Evolutionary conservation across 2,888 invertebrate genomes (phyloP).

Genomic region (Xylophagus ater): DNA sequence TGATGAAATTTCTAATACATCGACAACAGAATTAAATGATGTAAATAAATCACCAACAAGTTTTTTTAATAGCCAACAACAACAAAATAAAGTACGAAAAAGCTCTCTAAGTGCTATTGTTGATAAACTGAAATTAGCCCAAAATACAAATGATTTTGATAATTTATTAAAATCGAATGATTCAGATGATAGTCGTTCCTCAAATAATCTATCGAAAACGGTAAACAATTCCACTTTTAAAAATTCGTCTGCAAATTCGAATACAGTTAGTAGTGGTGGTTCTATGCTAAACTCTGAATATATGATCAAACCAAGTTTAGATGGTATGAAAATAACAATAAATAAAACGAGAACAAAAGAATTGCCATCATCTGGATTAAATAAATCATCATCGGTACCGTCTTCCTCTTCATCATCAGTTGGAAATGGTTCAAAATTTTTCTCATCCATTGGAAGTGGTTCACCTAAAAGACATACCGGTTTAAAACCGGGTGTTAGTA

Average conservation of each 20-base stretch:
- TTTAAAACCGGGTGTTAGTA: conserved; percentile 72
- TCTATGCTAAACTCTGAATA: conserved; percentile 67
- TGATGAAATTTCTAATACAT: too few species aligned
- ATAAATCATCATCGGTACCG: conserved; percentile 39
- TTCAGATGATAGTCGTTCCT: background rate
- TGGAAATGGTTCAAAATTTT: conserved; percentile 37
- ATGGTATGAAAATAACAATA: conserved; percentile 84
- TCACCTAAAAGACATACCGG: conserved; percentile 73
- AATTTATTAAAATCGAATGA: background rate
- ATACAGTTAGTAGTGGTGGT: conserved; percentile 38
- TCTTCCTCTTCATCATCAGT: conserved; percentile 32
- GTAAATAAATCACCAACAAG: conserved; percentile 47
- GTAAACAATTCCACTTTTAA: background rate
- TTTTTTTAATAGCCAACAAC: conserved; percentile 48
- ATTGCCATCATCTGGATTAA: conserved; percentile 40
- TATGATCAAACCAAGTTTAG: conserved; percentile 75
- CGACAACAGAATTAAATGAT: background rate
- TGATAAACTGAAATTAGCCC: conserved; percentile 71
- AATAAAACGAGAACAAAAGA: conserved; percentile 77
- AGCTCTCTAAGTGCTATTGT: conserved; percentile 75
- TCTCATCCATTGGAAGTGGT: conserved; percentile 43
- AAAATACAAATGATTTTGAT: conserved; percentile 28
- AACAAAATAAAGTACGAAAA: conserved; percentile 53
- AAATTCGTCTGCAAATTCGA: conserved; percentile 40
- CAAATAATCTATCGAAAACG: background rate